phyloP scores from a whole-genome alignment of 1,140 invertebrate genomes.

The Nilaparvata lugens region DNA sequence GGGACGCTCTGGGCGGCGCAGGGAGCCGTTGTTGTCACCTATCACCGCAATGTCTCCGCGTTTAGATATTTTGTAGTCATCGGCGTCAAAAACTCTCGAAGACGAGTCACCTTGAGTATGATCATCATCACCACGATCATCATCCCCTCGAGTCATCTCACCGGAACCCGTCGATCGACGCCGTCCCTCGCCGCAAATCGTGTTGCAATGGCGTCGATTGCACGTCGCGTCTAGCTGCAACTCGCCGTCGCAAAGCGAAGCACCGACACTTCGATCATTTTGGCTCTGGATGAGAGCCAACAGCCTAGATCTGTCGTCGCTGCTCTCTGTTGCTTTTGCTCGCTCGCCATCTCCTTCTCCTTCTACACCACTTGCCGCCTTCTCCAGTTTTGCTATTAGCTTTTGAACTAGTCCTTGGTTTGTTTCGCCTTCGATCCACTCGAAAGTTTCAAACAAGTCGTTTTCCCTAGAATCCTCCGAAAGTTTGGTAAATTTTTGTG shows the following conservation, averaged over 20 bases:
- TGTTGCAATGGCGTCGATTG: constrained; percentile 33
- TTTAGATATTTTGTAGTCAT: constrained; percentile 23
- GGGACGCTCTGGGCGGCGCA: constrained; percentile 16
- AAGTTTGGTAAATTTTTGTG: too few relatives aligned
- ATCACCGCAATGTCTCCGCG: constrained; percentile 22
- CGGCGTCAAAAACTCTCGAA: constrained; percentile 18
- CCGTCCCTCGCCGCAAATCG: neutral
- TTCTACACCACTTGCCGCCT: too few relatives aligned
- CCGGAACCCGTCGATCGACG: neutral
- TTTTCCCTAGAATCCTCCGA: too few relatives aligned
- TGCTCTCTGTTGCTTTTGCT: neutral
- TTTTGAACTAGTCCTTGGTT: too few relatives aligned
- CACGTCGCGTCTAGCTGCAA: constrained; percentile 18
- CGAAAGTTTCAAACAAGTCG: too few relatives aligned
- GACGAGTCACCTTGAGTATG: neutral
- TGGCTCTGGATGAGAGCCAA: constrained; percentile 44
- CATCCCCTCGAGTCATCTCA: neutral
- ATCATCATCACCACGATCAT: neutral
- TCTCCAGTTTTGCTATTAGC: too few relatives aligned
- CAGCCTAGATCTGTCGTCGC: constrained; percentile 30
- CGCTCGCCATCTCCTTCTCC: too few relatives aligned
- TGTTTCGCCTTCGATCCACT: too few relatives aligned
- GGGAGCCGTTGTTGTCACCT: neutral
- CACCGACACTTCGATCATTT: constrained; percentile 22
- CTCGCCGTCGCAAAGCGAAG: constrained; percentile 1